phyloP scores from a whole-genome alignment of 2,888 invertebrate genomes.

The Stegophylla sp. region DNA sequence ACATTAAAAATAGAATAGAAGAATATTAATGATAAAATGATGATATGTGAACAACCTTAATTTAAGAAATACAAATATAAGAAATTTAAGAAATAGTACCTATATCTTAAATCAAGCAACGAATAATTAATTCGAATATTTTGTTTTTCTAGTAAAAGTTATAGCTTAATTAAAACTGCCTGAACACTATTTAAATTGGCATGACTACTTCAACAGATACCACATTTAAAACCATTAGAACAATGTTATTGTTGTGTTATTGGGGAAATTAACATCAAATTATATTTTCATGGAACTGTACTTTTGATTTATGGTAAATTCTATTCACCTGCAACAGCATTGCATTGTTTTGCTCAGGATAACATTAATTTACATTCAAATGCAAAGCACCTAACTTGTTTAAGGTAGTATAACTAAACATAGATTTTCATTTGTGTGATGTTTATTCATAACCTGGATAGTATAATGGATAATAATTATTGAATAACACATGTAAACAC shows the following conservation, averaged over 20 bases:
- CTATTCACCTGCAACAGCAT: background rate
- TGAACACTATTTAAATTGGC: background rate
- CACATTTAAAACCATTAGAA: background rate
- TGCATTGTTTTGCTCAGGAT: background rate
- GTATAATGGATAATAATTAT: background rate
- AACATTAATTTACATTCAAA: slow-evolving; percentile 32
- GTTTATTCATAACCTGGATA: background rate
- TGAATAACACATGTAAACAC: background rate
- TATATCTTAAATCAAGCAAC: too few species aligned
- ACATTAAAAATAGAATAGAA: too few species aligned
- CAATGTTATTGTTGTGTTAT: slow-evolving; percentile 7
- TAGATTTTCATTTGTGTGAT: slow-evolving; percentile 1
- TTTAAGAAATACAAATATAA: too few species aligned
- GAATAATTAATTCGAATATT: too few species aligned
- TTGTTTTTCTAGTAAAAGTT: too few species aligned
- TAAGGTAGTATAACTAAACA: slow-evolving; percentile 10
- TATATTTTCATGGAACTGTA: slow-evolving; percentile 1
- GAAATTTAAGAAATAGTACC: too few species aligned
- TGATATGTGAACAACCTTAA: too few species aligned
- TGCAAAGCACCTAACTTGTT: background rate
- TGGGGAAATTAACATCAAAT: slow-evolving; percentile 24
- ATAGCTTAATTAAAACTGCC: background rate
- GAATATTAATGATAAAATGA: too few species aligned
- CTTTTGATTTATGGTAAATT: slow-evolving; percentile 28
- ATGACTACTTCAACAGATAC: background rate